Evolutionary conservation across 1,140 invertebrate species (phyloP), one percentile per base, ranked within the genome.

Genomic region (Copidosoma floridanum): DNA sequence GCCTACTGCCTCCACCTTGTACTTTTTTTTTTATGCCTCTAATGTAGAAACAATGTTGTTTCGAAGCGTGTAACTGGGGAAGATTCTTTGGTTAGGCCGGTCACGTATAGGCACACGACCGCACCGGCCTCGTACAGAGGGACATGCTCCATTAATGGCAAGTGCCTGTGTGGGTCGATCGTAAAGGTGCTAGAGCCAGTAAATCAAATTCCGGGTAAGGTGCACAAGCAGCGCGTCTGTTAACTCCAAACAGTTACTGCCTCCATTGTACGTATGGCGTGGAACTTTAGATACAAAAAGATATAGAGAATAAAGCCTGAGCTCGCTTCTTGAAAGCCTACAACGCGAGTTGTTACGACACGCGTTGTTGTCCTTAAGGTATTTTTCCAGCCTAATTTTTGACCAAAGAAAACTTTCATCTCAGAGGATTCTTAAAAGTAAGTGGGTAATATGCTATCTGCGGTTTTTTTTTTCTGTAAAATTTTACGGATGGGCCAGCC

Each of bases 131-230:
- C 16, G 24, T 18, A 37, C 2, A 40, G 46, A 57, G 55, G 35
- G 37, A 21, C 47, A 58, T 50, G 53, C 57, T 59, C 6, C 12
- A 32, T 32, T 52, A 59, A 48, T 50, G 23, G 29, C 29, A 32
- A 12, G 29, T 12, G 29, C 0, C 29, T 43, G 50, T 66, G 62
- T 65, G 65, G 68, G 59, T 64, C 65, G 70, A 68, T 72, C 70
- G 68, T 72, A 72, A 70, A 72, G 67, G 68, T 69, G 65, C 69
- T 6, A 5, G 66, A 69, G 68, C 66, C 63, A 57, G 64, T 71
- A 71, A 71, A 69, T 72, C 71, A 71, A 68, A 72, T 62, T 67
- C 64, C 70, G 66, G 48, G 67, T n/a, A n/a, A n/a, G n/a, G n/a
- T n/a, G n/a, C n/a, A n/a, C n/a, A n/a, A n/a, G n/a, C n/a, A n/a